Percentiles rank a stretch among this genome's conserved stretches.
phyloP scores from a whole-genome alignment of 2,888 invertebrate species.

The Byasa hedistus region DNA sequence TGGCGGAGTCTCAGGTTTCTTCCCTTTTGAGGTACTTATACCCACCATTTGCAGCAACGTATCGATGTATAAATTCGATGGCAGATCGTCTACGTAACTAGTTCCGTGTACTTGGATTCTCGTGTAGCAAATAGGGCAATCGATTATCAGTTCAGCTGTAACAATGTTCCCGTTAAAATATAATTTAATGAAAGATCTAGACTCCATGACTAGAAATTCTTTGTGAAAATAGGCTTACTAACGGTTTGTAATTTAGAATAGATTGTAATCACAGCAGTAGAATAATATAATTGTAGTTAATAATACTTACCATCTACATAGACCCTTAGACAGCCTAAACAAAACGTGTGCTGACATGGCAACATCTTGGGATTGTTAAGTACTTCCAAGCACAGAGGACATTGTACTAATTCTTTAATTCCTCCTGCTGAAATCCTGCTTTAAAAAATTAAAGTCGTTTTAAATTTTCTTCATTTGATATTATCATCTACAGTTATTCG shows the following conservation, averaged over 20 bases:
- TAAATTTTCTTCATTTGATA: background rate
- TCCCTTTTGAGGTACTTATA: constrained; percentile 38
- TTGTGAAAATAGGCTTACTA: background rate
- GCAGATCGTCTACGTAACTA: constrained; percentile 77
- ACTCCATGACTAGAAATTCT: background rate
- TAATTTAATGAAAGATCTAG: background rate
- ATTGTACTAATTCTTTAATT: constrained; percentile 81
- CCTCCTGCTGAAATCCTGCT: constrained; percentile 63
- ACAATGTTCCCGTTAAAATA: constrained; percentile 29
- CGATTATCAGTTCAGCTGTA: constrained; percentile 57
- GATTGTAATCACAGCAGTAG: background rate
- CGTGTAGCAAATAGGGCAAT: constrained; percentile 82
- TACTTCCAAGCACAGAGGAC: constrained; percentile 80
- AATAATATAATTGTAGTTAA: background rate
- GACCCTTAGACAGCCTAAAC: constrained; percentile 78
- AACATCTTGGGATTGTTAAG: constrained; percentile 81
- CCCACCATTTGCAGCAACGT: constrained; percentile 78
- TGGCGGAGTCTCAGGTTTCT: constrained; percentile 46
- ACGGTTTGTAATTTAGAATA: background rate
- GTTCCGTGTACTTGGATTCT: constrained; percentile 68
- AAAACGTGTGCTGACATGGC: constrained; percentile 85
- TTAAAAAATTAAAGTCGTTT: constrained; percentile 3
- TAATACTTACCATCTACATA: constrained; percentile 60
- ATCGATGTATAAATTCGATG: constrained; percentile 84
- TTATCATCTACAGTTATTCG: background rate